These are phyloP conservation scores for Nibea coibor DNA, from an alignment of 2,113 vertebrate species.

Conservation along the genomic window DNA sequence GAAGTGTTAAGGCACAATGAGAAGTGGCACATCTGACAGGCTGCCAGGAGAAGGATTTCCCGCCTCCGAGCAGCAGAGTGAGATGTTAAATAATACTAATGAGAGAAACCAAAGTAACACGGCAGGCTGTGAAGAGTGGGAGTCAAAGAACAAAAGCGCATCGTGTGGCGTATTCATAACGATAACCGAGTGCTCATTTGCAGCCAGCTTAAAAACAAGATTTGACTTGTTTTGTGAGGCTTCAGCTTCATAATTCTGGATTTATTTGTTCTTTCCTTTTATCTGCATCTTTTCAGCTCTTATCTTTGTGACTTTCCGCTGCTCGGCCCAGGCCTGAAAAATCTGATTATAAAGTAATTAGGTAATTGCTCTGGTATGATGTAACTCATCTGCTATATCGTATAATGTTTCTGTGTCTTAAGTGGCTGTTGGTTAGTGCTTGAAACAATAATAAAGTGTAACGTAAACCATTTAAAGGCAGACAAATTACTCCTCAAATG, in stretches of 20 bases:
- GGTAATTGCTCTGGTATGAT: background rate
- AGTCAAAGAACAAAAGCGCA: constrained; percentile 21
- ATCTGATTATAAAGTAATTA: background rate
- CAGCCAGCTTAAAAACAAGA: background rate
- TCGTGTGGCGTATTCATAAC: constrained; percentile 13
- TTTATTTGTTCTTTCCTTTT: background rate
- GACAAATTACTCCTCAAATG: background rate
- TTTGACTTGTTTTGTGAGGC: background rate
- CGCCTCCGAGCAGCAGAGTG: constrained; percentile 43
- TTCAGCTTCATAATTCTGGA: background rate
- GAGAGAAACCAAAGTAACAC: constrained; percentile 49
- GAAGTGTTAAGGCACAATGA: constrained; percentile 56
- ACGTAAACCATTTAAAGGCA: background rate
- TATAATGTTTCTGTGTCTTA: background rate
- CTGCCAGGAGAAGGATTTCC: constrained; percentile 45
- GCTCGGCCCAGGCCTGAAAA: background rate
- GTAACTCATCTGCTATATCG: background rate
- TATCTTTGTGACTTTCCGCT: background rate
- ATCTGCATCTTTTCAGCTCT: background rate
- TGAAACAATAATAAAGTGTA: background rate
- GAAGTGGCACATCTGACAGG: constrained; percentile 62
- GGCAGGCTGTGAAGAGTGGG: constrained; percentile 40
- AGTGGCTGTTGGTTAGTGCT: background rate
- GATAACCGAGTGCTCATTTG: constrained; percentile 30
- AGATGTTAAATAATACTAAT: constrained; percentile 72